Evolutionary conservation across 2,113 vertebrate species (phyloP), one percentile per base, ranked within the genome.

Genomic region (Pteruthius melanotis): DNA sequence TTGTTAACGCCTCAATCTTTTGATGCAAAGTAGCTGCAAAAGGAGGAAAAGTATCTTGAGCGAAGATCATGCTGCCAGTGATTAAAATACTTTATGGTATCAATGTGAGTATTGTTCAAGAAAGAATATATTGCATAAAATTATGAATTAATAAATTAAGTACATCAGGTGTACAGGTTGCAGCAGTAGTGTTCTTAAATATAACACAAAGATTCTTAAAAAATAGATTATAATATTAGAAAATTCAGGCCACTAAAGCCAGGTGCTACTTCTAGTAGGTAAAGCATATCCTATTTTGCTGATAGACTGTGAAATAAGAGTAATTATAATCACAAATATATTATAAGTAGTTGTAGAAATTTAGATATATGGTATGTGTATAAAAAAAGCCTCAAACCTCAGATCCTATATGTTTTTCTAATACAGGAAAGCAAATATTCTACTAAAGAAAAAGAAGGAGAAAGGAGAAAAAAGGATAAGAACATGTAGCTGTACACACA

Each of bases 1-100:
- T 85, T 93, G 74, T 83, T 96, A 95, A 90, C 18, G 1, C 22
- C 59, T 95, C 59, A 44, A 15, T 90, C 78, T 90, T 93, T 80
- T 80, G 42, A 90, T 76, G 42, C 31, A 77, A 95, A 93, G 27
- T 85, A 88, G 63, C 27, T 90, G 50, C 54, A 87, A 54, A 89
- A 89, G 33, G 40, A 42, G 27, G 14, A 87, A 94, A 87, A 79
- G 11, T 53, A 35, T 72, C n/a, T 65, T 37, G 47, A 85, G 17
- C 2, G 2, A 93, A 82, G 81, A 85, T 69, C 24, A n/a, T 22
- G 68, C 28, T 94, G 39, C 12, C 39, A 54, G n/a, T 37, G 65
- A 91, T 83, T 80, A 87, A 87, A 94, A 80, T 56, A 78, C 23
- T 66, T 94, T 31, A 80, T 50, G n/a, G n/a, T 45, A 77, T 65